Base-by-base conservation (phyloP, 2,888 invertebrate species). In the Steinernema hermaphroditum region DNA sequence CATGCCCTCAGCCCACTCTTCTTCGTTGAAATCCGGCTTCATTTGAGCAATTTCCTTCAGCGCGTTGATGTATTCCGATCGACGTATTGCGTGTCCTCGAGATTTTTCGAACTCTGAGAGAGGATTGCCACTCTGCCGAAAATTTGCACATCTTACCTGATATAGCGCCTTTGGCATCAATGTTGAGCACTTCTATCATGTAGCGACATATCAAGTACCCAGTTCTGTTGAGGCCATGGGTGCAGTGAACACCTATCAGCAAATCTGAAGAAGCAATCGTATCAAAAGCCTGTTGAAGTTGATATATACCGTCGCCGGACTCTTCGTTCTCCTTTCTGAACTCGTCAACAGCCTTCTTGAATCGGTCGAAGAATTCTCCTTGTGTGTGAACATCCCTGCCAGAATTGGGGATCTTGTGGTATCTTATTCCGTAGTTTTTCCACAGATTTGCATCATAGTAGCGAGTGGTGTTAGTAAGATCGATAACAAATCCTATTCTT, bases 161-260 rank as follows among this genome's bases (percentile, higher is more conserved):
- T 2, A 86, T 72, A 0, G 87, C 87, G 46, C 82, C 78, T n/a
- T 83, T 82, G 0, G 83, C 79, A 27, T 78, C 77, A 80, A 82
- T 85, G 12, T 81, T 76, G 6, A 81, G 76, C 24, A 76, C 68
- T 32, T 85, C 85, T 27, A 82, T 86, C n/a, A 85, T 83, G 76
- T 84, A 89, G 83, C 88, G 86, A 81, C 89, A 89, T 12, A 90
- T 85, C 68, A 89, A 78, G 79, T 89, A 90, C 0, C 90, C 89
- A 22, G 89, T 88, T 75, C 89, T 84, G 81, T 90, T 90, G 2
- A 90, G 86, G 8, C 90, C 90, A 83, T 90, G 89, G 1, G 89
- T 89, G 79, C 89, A 90, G 76, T 89, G 89, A 1, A 89, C 88
- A 16, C 89, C 89, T 69, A 89, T 87, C 68, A 89, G 74, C 16